phyloP scores from a whole-genome alignment of 2,113 vertebrate genomes.

The Phylloscopus trochilus region DNA sequence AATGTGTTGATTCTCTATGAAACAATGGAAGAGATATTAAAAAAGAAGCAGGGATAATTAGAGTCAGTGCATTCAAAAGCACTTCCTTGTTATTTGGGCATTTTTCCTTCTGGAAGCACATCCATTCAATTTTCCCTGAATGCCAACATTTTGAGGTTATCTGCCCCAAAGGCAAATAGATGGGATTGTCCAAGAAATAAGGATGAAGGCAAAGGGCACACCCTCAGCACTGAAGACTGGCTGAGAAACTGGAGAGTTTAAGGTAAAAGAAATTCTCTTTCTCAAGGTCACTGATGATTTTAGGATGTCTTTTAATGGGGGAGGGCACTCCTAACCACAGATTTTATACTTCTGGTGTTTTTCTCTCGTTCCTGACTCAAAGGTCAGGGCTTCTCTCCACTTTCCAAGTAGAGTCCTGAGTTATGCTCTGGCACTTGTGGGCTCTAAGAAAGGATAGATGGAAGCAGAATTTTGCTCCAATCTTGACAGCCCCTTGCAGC shows the following conservation, averaged over 20 bases:
- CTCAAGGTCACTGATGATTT: neutral
- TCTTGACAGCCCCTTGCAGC: neutral
- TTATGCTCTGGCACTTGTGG: neutral
- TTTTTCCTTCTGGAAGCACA: neutral
- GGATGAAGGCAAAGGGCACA: constrained; percentile 28
- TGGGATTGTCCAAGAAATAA: constrained; percentile 2
- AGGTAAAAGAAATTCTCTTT: neutral
- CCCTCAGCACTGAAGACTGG: neutral
- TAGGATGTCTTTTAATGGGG: neutral
- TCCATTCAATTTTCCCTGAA: neutral
- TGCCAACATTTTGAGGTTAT: neutral
- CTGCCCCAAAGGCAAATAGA: neutral
- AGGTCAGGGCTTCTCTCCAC: neutral
- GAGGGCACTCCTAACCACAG: neutral
- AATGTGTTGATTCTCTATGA: neutral
- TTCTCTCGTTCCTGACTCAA: neutral
- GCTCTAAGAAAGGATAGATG: neutral
- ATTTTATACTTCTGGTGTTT: neutral
- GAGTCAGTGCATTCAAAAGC: neutral
- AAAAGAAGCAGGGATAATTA: neutral
- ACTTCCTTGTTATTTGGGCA: neutral
- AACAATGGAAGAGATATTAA: neutral
- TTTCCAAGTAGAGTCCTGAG: neutral
- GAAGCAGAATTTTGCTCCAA: neutral
- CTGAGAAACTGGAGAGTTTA: neutral